Evolutionary conservation across 2,888 invertebrate species (phyloP).

Genomic region (Volucella zonaria): DNA sequence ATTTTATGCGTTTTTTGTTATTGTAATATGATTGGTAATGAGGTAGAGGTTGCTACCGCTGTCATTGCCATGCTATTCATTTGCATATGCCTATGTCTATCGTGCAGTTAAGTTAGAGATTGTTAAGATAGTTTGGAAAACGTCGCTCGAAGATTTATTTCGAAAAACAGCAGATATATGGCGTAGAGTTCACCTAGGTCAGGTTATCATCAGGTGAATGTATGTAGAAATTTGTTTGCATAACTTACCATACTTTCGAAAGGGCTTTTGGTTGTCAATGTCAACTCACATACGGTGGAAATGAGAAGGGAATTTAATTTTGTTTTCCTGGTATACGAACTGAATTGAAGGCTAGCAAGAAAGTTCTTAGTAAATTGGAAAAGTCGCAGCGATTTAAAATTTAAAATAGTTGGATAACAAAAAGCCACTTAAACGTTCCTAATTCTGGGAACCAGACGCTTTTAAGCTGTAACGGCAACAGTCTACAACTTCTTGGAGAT

Average conservation of each 20-base stretch:
- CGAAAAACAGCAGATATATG: not conserved
- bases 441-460: too few species aligned
- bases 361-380: too few species aligned
- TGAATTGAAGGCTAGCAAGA: too few species aligned
- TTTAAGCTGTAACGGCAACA: too few species aligned
- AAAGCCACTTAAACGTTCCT: too few species aligned
- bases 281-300: too few species aligned
- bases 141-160: conserved; percentile 5
- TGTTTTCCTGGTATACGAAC: too few species aligned
- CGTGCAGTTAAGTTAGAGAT: conserved; percentile 24
- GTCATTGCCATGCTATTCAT: conserved; percentile 62
- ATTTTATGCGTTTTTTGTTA: conserved; percentile 56
- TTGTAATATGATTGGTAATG: conserved; percentile 65
- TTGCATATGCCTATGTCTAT: conserved; percentile 46
- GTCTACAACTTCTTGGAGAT: too few species aligned
- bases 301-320: too few species aligned
- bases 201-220: not conserved
- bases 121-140: conserved; percentile 50
- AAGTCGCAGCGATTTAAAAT: too few species aligned
- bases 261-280: too few species aligned
- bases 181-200: not conserved
- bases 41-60: conserved; percentile 66
- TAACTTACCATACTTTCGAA: not conserved
- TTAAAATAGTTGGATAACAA: too few species aligned
- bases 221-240: not conserved